phyloP scores from a whole-genome alignment of 2,113 vertebrate genomes.

The Petaurus breviceps region DNA sequence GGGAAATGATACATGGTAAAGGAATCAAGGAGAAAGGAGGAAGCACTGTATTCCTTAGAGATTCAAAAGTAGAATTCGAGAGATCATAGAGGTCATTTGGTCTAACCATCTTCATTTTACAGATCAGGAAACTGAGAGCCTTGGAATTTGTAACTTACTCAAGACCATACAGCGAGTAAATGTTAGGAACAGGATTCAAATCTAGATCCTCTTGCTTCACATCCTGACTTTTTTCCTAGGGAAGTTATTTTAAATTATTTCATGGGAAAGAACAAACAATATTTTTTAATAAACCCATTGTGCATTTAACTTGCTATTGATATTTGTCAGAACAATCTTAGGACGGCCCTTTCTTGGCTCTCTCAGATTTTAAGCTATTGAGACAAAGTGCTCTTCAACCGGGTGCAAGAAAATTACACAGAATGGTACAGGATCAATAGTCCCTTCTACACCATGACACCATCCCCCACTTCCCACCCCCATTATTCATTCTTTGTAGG shows the following conservation, averaged over 20 bases:
- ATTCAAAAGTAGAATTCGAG: not conserved
- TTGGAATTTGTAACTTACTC: not conserved
- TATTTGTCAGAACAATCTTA: constrained; percentile 28
- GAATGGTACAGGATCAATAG: constrained; percentile 3
- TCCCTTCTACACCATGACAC: constrained; percentile 56
- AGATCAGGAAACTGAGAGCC: not conserved
- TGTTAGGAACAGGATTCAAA: not conserved
- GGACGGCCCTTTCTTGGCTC: not conserved
- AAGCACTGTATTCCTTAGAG: not conserved
- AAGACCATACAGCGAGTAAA: not conserved
- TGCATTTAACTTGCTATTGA: not conserved
- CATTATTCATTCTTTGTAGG: constrained; percentile 54
- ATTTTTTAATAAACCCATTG: not conserved
- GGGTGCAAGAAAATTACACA: constrained; percentile 25
- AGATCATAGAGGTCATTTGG: not conserved
- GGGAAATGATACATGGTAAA: not conserved
- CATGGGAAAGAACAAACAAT: not conserved
- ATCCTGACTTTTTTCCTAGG: not conserved
- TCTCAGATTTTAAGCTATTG: constrained; percentile 11
- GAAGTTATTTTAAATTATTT: constrained; percentile 30
- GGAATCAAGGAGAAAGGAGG: not conserved
- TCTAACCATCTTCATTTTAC: not conserved
- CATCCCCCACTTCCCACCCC: not conserved
- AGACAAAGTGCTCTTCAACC: constrained; percentile 28
- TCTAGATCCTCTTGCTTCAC: not conserved